Base-by-base conservation (phyloP, 2,888 invertebrate species). In the Drosophila imparisetae region DNA sequence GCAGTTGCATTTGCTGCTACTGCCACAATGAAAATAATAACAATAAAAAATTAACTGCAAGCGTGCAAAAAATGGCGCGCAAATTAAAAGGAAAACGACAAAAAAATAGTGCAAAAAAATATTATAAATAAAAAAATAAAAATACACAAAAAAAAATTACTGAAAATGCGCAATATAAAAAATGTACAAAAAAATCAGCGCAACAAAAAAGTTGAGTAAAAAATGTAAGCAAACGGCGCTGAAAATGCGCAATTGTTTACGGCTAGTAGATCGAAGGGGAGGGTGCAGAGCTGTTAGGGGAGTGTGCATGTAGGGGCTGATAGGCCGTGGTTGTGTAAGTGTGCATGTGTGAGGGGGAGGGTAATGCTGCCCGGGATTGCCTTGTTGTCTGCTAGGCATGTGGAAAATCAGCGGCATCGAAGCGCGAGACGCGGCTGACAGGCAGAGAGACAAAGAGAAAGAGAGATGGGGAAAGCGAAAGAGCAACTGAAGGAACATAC, bases 161-260 rank as follows among this genome's bases (percentile, higher is more conserved):
- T 79, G 72, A 72, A 79, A 68, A 76, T 79, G 67, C 80, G 68
- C 66, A 66, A 66, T 54, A 79, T 72, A 69, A 78, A 79, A 78
- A 78, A 79, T 75, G 72, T 68, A 66, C 60, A 72, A 63, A 75
- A 75, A 78, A 78, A 62, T 72, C 63, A 68, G 79, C 42, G 52
- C 55, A 66, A 48, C 30, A 66, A 65, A 48, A 38, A 38, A 67
- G 62, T 55, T 68, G 57, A 62, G 72, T 66, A 68, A 71, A 80
- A 79, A 79, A 80, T 80, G 77, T 88, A 86, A 85, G 88, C 83
- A 85, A 85, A 83, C 82, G 86, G 76, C 82, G 84, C 86, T 83
- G 86, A 86, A 86, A 86, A 86, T 88, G 88, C 86, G 82, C 88
- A 88, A 86, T 88, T 88, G 86, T 88, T 86, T 88, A 86, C 86